Evolutionary conservation across 2,888 invertebrate genomes (phyloP).

Genomic region (Mamestra brassicae): DNA sequence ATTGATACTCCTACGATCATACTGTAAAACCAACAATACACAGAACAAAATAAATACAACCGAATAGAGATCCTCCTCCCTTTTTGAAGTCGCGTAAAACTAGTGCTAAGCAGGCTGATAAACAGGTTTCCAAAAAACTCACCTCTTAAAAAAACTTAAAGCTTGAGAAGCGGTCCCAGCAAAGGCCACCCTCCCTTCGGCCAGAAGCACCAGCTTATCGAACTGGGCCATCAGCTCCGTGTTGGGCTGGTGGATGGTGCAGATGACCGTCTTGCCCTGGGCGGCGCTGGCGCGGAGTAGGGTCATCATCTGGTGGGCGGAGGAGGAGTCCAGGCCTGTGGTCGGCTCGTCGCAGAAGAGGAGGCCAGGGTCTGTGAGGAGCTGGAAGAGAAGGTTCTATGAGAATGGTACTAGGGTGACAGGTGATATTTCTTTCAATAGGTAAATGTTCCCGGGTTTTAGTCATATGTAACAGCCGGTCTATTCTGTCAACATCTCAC

Average conservation of each 20-base stretch:
- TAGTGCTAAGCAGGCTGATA: neutral
- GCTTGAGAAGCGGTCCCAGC: constrained; percentile 92
- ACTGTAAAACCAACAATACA: too few species aligned
- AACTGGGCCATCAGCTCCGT: constrained; percentile 96
- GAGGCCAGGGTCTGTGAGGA: constrained; percentile 97
- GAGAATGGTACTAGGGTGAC: neutral
- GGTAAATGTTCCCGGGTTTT: too few species aligned
- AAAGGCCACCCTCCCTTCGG: constrained; percentile 96
- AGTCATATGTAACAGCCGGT: too few species aligned
- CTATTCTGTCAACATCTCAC: too few species aligned
- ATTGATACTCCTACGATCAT: too few species aligned
- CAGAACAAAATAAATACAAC: too few species aligned
- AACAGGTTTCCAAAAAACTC: constrained; percentile 47
- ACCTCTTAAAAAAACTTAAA: constrained; percentile 92
- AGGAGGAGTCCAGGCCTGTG: constrained; percentile 97
- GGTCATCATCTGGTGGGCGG: constrained; percentile 96
- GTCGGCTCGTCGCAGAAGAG: constrained; percentile 99
- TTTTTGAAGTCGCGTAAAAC: neutral
- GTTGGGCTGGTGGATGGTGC: constrained; percentile 98
- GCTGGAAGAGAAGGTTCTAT: constrained; percentile 80
- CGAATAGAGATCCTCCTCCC: too few species aligned
- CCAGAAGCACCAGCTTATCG: constrained; percentile 94
- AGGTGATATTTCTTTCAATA: too few species aligned
- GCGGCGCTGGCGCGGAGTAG: constrained; percentile 93
- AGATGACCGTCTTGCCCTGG: constrained; percentile 96